Evolutionary conservation across 1,140 invertebrate genomes (phyloP), one percentile per base, ranked within the genome.

Genomic region (Ctenoplectra terminalis): DNA sequence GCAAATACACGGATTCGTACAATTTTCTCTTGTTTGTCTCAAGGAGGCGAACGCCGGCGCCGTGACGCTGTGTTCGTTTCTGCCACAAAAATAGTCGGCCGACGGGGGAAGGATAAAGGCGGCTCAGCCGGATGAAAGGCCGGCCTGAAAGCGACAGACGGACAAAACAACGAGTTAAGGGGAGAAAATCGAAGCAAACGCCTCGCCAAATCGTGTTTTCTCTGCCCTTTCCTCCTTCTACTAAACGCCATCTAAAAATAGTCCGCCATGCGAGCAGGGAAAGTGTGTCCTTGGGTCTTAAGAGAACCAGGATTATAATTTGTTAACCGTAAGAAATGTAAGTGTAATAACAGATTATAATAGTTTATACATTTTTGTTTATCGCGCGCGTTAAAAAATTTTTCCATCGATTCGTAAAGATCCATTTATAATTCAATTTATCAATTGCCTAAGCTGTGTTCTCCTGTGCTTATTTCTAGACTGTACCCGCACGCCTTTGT

Each of bases 31-130:
- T 60, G 40, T 69, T 46, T 13, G 50, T 13, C 69, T 58, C 40
- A 60, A 7, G 31, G 26, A 58, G 34, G 26, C 34, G 11, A 43
- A 31, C 17, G 64, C 64, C 46, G 64, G 52, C 75, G 75, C 43
- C 75, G 75, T 43, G 34, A 58, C 43, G 52, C 64, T 56, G 75
- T 40, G n/a, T 75, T 63, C 70, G 70, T 43, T 63, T 29, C n/a
- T 9, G n/a, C 17, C 64, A 78, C 66, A 40, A 78, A 78, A 78
- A 78, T 78, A 78, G 75, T 60, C 43, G 17, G 2, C 17, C 46
- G 61, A 50, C 48, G 61, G 63, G 63, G 23, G 73, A 63, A 74
- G 23, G 58, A 69, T 69, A 70, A 56, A 56, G 50, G 75, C 54
- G 40, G 37, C 46, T 43, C n/a, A 29, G 63, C 20, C 52, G 63